These are phyloP conservation scores for Agapornis canus DNA, from an alignment of 2,797 vertebrate genomes.

Conservation along the genomic window DNA sequence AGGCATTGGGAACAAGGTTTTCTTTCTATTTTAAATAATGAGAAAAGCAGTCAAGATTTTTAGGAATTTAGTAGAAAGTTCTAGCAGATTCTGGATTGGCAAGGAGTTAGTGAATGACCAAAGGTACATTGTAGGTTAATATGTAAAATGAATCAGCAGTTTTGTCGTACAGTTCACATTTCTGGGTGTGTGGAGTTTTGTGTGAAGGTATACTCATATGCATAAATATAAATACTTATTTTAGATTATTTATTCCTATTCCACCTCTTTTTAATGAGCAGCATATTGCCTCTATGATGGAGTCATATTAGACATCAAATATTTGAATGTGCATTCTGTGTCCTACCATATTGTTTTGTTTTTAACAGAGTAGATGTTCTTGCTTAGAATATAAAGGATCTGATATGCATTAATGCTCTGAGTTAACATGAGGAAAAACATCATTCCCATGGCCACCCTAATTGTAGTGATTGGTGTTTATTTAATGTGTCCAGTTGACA, in stretches of 20 bases:
- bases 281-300: background rate
- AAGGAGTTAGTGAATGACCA: background rate
- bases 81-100: background rate
- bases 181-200: background rate
- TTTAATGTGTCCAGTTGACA: background rate
- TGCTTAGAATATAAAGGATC: background rate
- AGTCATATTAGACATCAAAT: background rate
- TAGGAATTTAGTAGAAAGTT: background rate
- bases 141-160: background rate
- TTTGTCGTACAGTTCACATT: background rate
- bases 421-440: background rate
- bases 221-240: background rate
- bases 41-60: background rate
- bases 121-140: background rate
- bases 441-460: background rate
- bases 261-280: background rate
- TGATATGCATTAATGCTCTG: background rate
- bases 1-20: background rate
- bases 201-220: background rate
- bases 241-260: background rate
- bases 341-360: background rate
- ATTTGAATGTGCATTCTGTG: background rate
- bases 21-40: background rate
- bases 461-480: background rate
- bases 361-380: background rate